A percentile compares a stretch with the other conserved stretches of the same genome.
Conservation (phyloP, 2,888 invertebrate genomes). For the Oscheius sp. region DNA sequence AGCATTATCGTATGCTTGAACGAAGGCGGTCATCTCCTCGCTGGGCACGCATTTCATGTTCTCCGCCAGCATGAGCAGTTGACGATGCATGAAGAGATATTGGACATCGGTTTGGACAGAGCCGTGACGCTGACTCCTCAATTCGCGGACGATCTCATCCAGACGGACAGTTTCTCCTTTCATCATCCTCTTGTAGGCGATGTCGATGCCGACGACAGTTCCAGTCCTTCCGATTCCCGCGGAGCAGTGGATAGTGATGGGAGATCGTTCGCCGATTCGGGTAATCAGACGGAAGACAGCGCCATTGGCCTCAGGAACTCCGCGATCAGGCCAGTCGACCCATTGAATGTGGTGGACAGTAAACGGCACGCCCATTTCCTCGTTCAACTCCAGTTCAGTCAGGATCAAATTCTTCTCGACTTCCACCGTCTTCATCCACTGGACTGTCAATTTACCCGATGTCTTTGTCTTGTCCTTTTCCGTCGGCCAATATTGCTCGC, state of each 20-base stretch:
- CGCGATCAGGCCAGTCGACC: slow-evolving; percentile 66
- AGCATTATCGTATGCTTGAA: slow-evolving; percentile 40
- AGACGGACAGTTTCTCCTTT: slow-evolving; percentile 47
- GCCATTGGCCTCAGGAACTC: slow-evolving; percentile 57
- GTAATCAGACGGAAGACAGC: slow-evolving; percentile 54
- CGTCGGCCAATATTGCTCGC: slow-evolving; percentile 67
- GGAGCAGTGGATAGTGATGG: slow-evolving; percentile 63
- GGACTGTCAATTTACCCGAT: slow-evolving; percentile 54
- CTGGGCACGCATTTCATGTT: slow-evolving; percentile 45
- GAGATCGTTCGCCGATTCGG: slow-evolving; percentile 41
- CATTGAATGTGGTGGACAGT: slow-evolving; percentile 53
- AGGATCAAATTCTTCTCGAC: slow-evolving; percentile 52
- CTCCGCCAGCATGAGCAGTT: slow-evolving; percentile 57
- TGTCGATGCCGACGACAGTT: slow-evolving; percentile 64
- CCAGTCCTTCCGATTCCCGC: slow-evolving; percentile 67
- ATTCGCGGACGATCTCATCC: slow-evolving; percentile 50
- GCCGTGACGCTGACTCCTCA: slow-evolving; percentile 58
- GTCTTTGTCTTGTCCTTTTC: slow-evolving; percentile 2
- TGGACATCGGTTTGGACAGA: slow-evolving; percentile 65
- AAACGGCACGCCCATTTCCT: slow-evolving; percentile 37
- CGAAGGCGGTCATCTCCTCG: slow-evolving; percentile 41
- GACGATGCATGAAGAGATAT: slow-evolving; percentile 63
- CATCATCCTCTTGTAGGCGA: slow-evolving; percentile 47
- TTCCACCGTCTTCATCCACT: slow-evolving; percentile 40
- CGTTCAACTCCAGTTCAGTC: slow-evolving; percentile 46